Conservation (phyloP, 2,797 vertebrate species). For the Lithobates pipiens region DNA sequence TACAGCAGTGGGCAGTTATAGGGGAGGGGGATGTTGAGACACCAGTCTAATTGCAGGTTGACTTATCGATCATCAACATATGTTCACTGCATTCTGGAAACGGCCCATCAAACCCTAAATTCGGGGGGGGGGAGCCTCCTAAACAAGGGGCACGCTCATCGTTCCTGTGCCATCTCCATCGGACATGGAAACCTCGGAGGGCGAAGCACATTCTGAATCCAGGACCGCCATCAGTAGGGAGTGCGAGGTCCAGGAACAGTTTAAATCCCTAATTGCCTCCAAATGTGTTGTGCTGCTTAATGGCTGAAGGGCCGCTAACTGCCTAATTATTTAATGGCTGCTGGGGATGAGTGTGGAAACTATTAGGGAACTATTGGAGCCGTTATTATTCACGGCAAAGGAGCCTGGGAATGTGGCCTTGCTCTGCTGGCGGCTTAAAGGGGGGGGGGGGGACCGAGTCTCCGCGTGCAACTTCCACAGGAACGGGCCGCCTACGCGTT, state of each 20-base stretch:
- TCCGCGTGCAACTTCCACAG: too few species aligned
- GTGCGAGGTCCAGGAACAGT: slow-evolving; percentile 63
- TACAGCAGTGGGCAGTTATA: too few species aligned
- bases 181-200: not conserved
- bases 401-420: slow-evolving; percentile 15
- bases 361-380: slow-evolving; percentile 53
- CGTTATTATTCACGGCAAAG: not conserved
- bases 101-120: not conserved
- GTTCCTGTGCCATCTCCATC: not conserved
- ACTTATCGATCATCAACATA: too few species aligned
- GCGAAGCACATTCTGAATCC: too few species aligned
- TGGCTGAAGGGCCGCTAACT: slow-evolving; percentile 66
- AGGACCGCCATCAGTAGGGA: slow-evolving; percentile 20
- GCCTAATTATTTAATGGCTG: slow-evolving; percentile 70
- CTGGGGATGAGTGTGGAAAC: slow-evolving; percentile 73
- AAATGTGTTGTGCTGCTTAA: slow-evolving; percentile 67
- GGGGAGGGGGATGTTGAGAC: too few species aligned
- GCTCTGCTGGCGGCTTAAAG: slow-evolving; percentile 18
- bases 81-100: not conserved
- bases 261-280: slow-evolving; percentile 70
- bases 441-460: not conserved
- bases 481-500: too few species aligned
- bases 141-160: too few species aligned
- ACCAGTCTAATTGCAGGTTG: too few species aligned
- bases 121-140: too few species aligned